These are phyloP conservation scores for Porites lobata DNA, from an alignment of 92 coral and sea anemone genomes.

Conservation along the genomic window DNA sequence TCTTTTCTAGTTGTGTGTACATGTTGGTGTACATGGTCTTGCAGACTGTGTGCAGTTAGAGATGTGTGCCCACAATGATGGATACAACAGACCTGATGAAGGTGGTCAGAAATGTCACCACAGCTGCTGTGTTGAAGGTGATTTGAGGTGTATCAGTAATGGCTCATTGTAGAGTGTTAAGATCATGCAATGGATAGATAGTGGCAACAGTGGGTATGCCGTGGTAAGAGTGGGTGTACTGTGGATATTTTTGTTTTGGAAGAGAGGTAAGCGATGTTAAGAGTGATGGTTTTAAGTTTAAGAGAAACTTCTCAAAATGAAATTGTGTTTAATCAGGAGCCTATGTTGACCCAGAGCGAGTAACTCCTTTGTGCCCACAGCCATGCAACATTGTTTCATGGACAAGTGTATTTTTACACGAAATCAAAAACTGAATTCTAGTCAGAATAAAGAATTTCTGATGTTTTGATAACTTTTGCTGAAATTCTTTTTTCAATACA, in stretches of 20 bases:
- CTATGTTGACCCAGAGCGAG: no score
- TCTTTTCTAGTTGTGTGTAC: slow-evolving; percentile 84
- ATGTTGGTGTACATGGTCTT: slow-evolving; percentile 91
- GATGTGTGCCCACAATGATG: slow-evolving; percentile 86
- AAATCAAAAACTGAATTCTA: no score
- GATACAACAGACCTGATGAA: slow-evolving; percentile 77
- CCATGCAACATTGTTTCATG: no score
- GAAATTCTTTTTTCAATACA: no score
- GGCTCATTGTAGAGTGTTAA: background rate
- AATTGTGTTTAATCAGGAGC: no score
- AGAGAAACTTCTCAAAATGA: no score
- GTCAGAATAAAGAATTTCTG: no score
- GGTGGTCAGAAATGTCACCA: slow-evolving; percentile 61
- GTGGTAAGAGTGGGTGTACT: background rate
- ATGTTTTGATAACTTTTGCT: no score
- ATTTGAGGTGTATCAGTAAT: background rate
- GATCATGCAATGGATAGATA: background rate
- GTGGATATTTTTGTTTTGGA: background rate
- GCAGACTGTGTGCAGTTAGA: slow-evolving; percentile 83
- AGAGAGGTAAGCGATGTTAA: background rate
- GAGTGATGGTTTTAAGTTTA: no score
- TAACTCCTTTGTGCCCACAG: no score
- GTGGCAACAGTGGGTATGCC: background rate
- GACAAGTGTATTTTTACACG: no score
- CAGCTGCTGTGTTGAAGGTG: slow-evolving; percentile 81